Evolutionary conservation across 2,888 invertebrate species (phyloP), one percentile per base, ranked within the genome.

Genomic region (Pyralis farinalis): DNA sequence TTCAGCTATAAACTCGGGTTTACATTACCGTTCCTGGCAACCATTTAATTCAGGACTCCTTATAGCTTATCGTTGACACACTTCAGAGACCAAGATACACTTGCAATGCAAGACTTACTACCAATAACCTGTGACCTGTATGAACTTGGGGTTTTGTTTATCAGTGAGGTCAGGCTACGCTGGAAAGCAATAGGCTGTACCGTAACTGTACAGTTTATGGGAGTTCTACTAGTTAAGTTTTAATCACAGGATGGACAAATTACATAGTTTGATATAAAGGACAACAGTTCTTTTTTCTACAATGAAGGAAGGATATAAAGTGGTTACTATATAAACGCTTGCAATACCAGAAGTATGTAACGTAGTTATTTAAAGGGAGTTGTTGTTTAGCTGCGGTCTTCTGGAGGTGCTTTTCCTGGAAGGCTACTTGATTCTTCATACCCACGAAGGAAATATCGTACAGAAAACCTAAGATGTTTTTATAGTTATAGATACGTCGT

Each of bases 1-100:
- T 68, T 71, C 74, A 71, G 71, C 71, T 76, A 75, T 78, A 77
- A 75, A 72, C 71, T 66, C 53, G 66, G 67, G 71, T 72, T 72
- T 65, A 71, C 63, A 63, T 70, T 70, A 69, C 70, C 63, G 63
- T 78, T 78, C 70, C 73, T 71, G 73, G 31, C 39, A 35, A 46
- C 81, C 69, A 70, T 49, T 61, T 54, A 51, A 59, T 36, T 43
- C 9, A 53, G 75, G 71, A 47, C 77, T 63, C 46, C 43, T 45
- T 47, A 49, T 31, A 48, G 50, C 47, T 58, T 46, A 50, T 49
- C 49, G 51, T 47, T 48, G 46, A 50, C 55, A 46, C 32, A 40
- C 40, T 39, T 35, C 41, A 51, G 37, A 58, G 68, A 49, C 62
- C 72, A 58, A 47, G 40, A 48, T 62, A 63, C 11, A 34, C 35